These are phyloP conservation scores for Lasioglossum albipes DNA, from an alignment of 1,140 invertebrate species.

Conservation along the genomic window DNA sequence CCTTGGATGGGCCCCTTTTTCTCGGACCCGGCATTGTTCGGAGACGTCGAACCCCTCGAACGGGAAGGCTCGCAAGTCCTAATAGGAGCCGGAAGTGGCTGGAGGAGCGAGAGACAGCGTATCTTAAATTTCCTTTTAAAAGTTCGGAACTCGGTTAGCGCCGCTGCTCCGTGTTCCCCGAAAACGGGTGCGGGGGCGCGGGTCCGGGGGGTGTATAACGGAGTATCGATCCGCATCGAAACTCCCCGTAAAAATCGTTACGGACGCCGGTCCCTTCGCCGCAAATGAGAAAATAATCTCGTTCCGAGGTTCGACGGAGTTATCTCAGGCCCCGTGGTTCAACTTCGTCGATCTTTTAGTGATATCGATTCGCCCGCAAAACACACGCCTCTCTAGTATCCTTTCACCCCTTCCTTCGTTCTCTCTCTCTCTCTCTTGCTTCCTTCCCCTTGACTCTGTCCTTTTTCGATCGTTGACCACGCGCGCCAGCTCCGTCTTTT, in stretches of 20 bases:
- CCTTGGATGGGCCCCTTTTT: too few relatives aligned
- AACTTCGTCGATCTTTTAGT: slow-evolving; percentile 66
- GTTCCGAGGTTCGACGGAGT: slow-evolving; percentile 32
- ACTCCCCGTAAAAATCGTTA: slow-evolving; percentile 36
- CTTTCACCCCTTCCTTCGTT: neutral
- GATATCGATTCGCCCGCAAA: slow-evolving; percentile 61
- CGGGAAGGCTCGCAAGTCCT: neutral
- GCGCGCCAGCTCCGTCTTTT: neutral
- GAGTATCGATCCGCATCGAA: slow-evolving; percentile 32
- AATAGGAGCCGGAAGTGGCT: neutral
- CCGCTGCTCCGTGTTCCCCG: neutral
- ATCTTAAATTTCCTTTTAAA: slow-evolving; percentile 11
- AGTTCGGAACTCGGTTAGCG: slow-evolving; percentile 6
- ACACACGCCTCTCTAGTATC: neutral
- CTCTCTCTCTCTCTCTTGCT: too few relatives aligned
- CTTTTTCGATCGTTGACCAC: too few relatives aligned
- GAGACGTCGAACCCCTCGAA: neutral
- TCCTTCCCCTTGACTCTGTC: too few relatives aligned
- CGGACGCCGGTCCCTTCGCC: slow-evolving; percentile 18
- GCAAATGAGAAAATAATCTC: slow-evolving; percentile 52
- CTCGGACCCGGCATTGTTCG: neutral
- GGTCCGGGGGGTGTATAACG: neutral
- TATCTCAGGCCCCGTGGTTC: slow-evolving; percentile 35
- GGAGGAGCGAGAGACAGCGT: neutral
- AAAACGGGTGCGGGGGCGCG: neutral